Percentiles rank a stretch among this genome's conserved stretches.
phyloP scores from a whole-genome alignment of 1,140 invertebrate species.

The Cylas formicarius region DNA sequence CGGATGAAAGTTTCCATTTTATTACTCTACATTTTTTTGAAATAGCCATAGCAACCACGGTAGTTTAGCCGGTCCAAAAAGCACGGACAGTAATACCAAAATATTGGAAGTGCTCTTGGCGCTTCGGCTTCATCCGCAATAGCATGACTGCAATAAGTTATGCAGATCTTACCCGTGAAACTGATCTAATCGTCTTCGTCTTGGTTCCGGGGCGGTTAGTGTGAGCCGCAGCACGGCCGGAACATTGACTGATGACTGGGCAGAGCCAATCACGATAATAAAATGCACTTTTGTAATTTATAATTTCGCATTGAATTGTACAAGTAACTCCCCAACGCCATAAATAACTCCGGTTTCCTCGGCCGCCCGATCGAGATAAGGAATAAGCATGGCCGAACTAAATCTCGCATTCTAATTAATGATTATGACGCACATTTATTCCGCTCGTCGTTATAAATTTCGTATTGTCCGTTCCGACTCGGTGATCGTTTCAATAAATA shows the following conservation, averaged over 20 bases:
- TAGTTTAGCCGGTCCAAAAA: no score
- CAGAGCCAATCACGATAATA: slow-evolving; percentile 24
- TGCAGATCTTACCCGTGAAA: no score
- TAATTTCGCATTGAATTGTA: slow-evolving; percentile 23
- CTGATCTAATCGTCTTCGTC: no score
- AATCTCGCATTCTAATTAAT: slow-evolving; percentile 26
- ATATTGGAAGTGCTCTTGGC: no score
- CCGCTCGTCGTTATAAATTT: slow-evolving; percentile 23
- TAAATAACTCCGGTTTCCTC: slow-evolving; percentile 24
- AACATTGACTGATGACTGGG: slow-evolving; percentile 23
- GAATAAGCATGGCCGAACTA: slow-evolving; percentile 18
- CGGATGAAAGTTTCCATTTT: no score
- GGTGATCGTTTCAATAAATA: slow-evolving; percentile 23
- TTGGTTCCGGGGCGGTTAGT: no score
- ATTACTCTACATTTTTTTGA: no score
- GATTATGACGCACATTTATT: slow-evolving; percentile 24
- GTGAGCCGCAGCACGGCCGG: no score
- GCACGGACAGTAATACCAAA: no score
- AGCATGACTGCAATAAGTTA: no score
- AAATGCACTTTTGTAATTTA: slow-evolving; percentile 23
- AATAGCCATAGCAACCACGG: no score
- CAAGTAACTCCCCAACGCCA: slow-evolving; percentile 23
- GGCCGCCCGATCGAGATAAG: slow-evolving; percentile 23
- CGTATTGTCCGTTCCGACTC: slow-evolving; percentile 19
- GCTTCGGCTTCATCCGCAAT: no score